Percentiles rank a stretch among this genome's conserved stretches.
These are phyloP conservation scores for Germaria angustata DNA, from an alignment of 2,888 invertebrate genomes.

Conservation along the genomic window DNA sequence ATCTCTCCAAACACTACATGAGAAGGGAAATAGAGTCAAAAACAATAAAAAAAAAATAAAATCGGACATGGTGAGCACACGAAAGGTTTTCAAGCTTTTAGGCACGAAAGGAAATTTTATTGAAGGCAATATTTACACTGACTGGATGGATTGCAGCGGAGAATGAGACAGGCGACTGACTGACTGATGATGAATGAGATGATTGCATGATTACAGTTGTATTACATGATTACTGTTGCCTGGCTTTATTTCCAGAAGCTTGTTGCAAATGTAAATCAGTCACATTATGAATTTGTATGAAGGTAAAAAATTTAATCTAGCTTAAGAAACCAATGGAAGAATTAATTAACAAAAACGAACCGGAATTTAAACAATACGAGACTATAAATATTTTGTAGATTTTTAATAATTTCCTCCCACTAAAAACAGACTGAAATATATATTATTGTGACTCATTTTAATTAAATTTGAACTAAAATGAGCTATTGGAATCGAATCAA, in stretches of 20 bases:
- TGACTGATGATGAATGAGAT: neutral
- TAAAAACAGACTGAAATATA: too few species aligned
- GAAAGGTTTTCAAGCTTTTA: neutral
- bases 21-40: constrained; percentile 2
- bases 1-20: neutral
- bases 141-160: too few species aligned
- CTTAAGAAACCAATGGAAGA: neutral
- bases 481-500: too few species aligned
- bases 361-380: too few species aligned
- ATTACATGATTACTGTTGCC: constrained; percentile 1
- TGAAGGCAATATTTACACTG: neutral
- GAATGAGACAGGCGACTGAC: neutral
- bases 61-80: neutral
- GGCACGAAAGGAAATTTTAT: neutral
- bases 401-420: too few species aligned
- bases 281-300: neutral
- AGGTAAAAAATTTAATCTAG: neutral
- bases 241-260: neutral
- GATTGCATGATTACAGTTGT: neutral
- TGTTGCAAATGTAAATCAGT: too few species aligned
- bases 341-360: too few species aligned
- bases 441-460: too few species aligned
- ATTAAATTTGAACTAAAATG: too few species aligned
- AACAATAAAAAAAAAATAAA: constrained; percentile 17
- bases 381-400: too few species aligned